Conservation (phyloP, 1,140 invertebrate genomes). For the Berghia stephanieae region DNA sequence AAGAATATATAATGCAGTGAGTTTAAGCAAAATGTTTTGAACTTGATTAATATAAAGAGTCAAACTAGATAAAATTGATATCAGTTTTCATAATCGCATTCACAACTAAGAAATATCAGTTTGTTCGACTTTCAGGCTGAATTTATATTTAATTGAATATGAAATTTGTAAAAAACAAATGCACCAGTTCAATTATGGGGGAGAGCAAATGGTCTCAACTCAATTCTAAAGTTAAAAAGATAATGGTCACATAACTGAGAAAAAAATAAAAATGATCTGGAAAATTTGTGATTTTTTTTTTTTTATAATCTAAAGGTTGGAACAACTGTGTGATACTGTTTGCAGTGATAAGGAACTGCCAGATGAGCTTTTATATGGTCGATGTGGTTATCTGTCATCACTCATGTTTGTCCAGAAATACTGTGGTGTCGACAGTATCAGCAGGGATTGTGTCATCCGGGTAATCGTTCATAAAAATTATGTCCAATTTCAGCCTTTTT, state of each 20-base stretch:
- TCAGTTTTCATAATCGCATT: no score
- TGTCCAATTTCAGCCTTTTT: background rate
- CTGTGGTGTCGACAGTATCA: constrained; percentile 55
- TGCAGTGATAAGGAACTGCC: constrained; percentile 68
- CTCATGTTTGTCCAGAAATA: constrained; percentile 67
- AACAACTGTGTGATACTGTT: constrained; percentile 34
- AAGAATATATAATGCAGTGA: constrained; percentile 61
- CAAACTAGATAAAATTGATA: no score
- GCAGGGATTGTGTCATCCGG: background rate
- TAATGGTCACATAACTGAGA: background rate
- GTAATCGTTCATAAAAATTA: background rate
- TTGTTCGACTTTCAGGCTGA: background rate
- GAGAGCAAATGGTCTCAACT: background rate
- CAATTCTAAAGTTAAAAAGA: background rate
- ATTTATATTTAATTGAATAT: background rate
- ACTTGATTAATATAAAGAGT: background rate
- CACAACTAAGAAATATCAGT: background rate
- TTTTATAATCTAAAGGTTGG: background rate
- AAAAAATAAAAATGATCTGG: background rate
- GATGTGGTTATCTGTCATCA: constrained; percentile 84
- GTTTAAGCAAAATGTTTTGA: background rate
- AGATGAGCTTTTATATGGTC: constrained; percentile 87
- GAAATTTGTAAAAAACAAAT: no score
- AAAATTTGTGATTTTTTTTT: background rate
- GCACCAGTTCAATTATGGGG: no score